Base-by-base conservation (phyloP, 1,140 invertebrate genomes). In the Eurosta solidaginis region DNA sequence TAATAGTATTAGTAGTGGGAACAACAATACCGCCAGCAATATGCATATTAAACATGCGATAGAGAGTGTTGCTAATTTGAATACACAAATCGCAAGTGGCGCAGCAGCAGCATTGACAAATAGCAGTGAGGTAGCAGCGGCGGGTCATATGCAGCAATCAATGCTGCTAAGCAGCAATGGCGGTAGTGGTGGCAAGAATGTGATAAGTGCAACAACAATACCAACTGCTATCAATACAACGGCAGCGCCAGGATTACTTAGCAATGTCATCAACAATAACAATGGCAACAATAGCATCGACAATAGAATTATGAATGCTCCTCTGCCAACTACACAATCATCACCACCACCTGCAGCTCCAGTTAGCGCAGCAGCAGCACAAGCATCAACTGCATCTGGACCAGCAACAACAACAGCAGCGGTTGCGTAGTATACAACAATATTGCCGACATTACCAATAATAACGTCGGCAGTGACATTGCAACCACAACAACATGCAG, bases 401-500 rank as follows among this genome's bases (percentile, higher is more conserved):
- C 82, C 84, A 79, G 79, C 83, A 45, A 84, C 81, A 74, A 87
- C 85, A 75, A 87, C 85, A 44, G 83, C 85, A 33, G 85, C 85
- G 47, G 85, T 87, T 87, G 85, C 85, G 85, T 87, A 87, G 85
- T 87, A 86, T 78, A 87, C 74, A 68, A 79, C 76, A 42, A 63
- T 79, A 59, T 59, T 63, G 75, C 45, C 75, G 45, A 76, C 75
- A 20, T 54, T 59, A 42, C 63, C 75, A 40, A 47, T 44, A 50
- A 29, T 73, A n/a, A n/a, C n/a, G 45, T 42, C 54, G 45, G 49
- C 78, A 49, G 33, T 75, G 27, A 78, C 77, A 54, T 74, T 74
- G 63, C 45, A 47, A 47, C n/a, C n/a, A n/a, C 9, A 47, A n/a
- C 45, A 47, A 17, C 45, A 47, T n/a, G 45, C 45, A 47, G 45